Evolutionary conservation across 2,113 vertebrate species (phyloP), one percentile per base, ranked within the genome.

Genomic region (Tragulus kanchil): DNA sequence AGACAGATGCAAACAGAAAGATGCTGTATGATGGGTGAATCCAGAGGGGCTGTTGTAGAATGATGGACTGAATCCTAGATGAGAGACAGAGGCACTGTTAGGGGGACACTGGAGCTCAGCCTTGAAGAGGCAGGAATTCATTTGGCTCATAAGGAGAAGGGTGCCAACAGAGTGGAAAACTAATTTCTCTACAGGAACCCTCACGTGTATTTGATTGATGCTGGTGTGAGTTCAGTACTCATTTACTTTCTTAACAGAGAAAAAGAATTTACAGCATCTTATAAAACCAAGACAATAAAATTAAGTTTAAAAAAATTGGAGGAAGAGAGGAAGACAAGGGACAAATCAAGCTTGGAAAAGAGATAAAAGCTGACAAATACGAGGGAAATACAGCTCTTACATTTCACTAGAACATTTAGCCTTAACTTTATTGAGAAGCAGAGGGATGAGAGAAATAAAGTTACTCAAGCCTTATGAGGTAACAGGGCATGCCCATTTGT

Each of bases 381-480:
- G 56, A 92, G 15, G 59, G 15, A 59, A 87, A 89, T 14, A 48
- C 5, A 83, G 19, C 73, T 93, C 54, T 73, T 89, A 82, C 26
- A 86, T 84, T 82, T 77, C 71, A 69, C 64, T 56, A 28, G 61
- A 95, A 95, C 64, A 90, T 93, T 90, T 96, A 96, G 79, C 45
- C 25, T 90, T 71, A 82, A 61, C n/a, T 85, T 82, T 95, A 54
- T 45, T 45, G 25, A 54, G 56, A 93, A 85, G 93, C 10, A 54
- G 12, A 69, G 45, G 36, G 21, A 93, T 81, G 54, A 83, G 31
- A 88, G 28, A 94, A 85, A 61, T 94, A 86, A 96, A 79, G 17
- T 77, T 36, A 65, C 26, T 87, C 45, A 84, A 85, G 67, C 12
- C 31, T 92, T 92, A 67, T 10, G 95, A 12, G 54, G 31, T 52